Base-by-base conservation (phyloP, 2,113 vertebrate genomes). In the Notarius quadriscutis region DNA sequence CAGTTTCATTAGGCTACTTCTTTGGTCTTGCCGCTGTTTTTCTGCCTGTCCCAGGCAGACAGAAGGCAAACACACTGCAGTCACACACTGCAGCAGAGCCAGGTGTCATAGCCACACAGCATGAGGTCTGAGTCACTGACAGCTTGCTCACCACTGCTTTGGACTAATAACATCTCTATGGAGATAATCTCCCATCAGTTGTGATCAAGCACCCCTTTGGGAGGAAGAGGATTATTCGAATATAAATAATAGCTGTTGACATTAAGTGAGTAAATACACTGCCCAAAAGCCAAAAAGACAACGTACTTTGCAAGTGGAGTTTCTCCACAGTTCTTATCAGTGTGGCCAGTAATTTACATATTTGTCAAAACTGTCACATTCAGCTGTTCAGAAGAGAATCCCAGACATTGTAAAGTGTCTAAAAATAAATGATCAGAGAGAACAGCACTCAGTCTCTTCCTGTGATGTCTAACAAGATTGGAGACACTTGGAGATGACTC, bases 101-200 rank as follows among this genome's bases (percentile, higher is more conserved):
- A n/a, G 75, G 75, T 80, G 51, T 79, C 72, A 57, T 48, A 50
- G 25, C 82, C 82, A 80, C 74, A 83, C 27, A 75, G 58, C 14
- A 20, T 65, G 57, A 88, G 67, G 67, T 83, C 60, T 67, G 72
- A 50, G 69, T 67, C 83, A 41, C 12, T 69, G 75, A 86, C 81
- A 81, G 63, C 74, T 53, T 62, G n/a, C 50, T 65, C 48, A 79
- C 63, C 77, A 34, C 55, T 41, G 12, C 17, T 75, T n/a, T 58
- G 74, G 65, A 87, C 57, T 77, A 62, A 77, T 41, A 57, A n/a
- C 48, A 25, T 77, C 48, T 25, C 48, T 25, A n/a, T 51, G 51
- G 2, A 79, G 14, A 79, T 57, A 79, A 79, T 55, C 75, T 79
- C 51, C 12, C 25, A 30, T 17, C 25, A 79, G 17, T 8, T 27